These are phyloP conservation scores for Neolamprologus ventralis DNA, from an alignment of 2,113 vertebrate genomes.

Conservation along the genomic window DNA sequence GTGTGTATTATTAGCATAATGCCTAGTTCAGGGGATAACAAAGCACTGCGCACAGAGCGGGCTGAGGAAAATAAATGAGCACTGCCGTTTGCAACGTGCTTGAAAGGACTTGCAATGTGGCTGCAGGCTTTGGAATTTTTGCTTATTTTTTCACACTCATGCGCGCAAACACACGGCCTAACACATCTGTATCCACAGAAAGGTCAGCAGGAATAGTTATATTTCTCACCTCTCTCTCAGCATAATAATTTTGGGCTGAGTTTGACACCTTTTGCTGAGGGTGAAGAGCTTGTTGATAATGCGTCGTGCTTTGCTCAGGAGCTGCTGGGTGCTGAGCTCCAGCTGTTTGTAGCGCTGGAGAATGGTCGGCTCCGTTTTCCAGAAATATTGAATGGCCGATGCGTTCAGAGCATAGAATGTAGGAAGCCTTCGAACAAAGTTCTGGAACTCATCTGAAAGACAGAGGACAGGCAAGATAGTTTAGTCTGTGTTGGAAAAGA, in stretches of 20 bases:
- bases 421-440: conserved; percentile 74
- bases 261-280: conserved; percentile 76
- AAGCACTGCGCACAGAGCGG: not conserved
- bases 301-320: conserved; percentile 68
- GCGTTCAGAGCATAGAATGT: conserved; percentile 73
- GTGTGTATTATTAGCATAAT: conserved; percentile 34
- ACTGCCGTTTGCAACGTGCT: not conserved
- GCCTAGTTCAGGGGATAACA: conserved; percentile 25
- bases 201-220: conserved; percentile 17
- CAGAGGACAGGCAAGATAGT: not conserved
- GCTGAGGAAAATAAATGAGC: conserved; percentile 28
- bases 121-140: conserved; percentile 6
- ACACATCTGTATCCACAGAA: not conserved
- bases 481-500: not conserved
- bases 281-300: conserved; percentile 74
- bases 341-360: conserved; percentile 75
- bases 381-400: conserved; percentile 74
- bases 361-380: conserved; percentile 67
- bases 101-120: conserved; percentile 20
- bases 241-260: conserved; percentile 67
- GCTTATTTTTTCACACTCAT: not conserved
- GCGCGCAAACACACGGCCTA: not conserved
- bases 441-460: conserved; percentile 75
- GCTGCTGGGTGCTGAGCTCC: conserved; percentile 66
- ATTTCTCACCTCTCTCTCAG: conserved; percentile 75